These are phyloP conservation scores for Diplolepis rosae DNA, from an alignment of 2,888 invertebrate genomes.

Conservation along the genomic window DNA sequence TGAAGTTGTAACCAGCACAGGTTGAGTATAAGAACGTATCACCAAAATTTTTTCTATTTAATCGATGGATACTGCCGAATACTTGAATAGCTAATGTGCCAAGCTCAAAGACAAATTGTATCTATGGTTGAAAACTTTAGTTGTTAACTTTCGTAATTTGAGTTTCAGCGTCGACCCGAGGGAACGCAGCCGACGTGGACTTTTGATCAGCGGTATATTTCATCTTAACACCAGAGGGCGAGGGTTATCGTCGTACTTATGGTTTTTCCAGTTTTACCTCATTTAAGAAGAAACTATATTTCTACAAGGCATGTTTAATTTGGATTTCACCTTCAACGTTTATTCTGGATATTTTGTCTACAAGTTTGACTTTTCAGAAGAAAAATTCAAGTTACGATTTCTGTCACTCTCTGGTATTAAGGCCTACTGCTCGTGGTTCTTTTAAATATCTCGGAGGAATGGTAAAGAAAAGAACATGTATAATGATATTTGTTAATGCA, in stretches of 20 bases:
- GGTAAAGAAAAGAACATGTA: constrained; percentile 35
- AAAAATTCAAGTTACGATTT: constrained; percentile 35
- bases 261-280: neutral
- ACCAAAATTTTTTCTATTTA: constrained; percentile 37
- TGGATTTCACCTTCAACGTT: constrained; percentile 31
- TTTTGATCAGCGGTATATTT: constrained; percentile 29
- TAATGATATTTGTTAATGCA: constrained; percentile 32
- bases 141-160: constrained; percentile 51
- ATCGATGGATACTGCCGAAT: constrained; percentile 14
- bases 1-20: constrained; percentile 60
- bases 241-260: constrained; percentile 4
- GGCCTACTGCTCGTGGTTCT: constrained; percentile 40
- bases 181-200: constrained; percentile 36
- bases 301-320: constrained; percentile 37
- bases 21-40: constrained; percentile 66
- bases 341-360: constrained; percentile 26
- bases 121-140: constrained; percentile 19
- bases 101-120: constrained; percentile 13
- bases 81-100: neutral
- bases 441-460: constrained; percentile 64
- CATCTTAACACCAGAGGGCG: constrained; percentile 43
- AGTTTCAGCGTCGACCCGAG: constrained; percentile 63
- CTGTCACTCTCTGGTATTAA: constrained; percentile 41
- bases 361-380: constrained; percentile 36
- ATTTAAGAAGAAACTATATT: neutral